These are phyloP conservation scores for Chaitophorus viminalis DNA, from an alignment of 2,888 invertebrate genomes.

Conservation along the genomic window DNA sequence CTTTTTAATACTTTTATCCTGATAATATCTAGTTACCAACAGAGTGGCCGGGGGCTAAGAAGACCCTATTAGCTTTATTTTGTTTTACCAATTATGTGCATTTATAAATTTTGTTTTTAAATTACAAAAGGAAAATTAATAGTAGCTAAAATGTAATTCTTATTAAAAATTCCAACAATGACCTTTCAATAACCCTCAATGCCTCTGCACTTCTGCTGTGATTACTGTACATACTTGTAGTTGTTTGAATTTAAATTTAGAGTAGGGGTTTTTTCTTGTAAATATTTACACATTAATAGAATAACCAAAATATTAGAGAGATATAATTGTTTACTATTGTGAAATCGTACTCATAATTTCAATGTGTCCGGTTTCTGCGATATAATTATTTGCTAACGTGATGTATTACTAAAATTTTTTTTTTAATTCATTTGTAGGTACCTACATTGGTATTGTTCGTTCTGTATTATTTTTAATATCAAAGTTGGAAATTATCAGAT, in stretches of 20 bases:
- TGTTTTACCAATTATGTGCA: not conserved
- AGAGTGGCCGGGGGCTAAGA: too few relatives aligned
- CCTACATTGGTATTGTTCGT: too few relatives aligned
- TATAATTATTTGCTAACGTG: too few relatives aligned
- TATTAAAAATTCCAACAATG: not conserved
- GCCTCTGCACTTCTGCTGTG: not conserved
- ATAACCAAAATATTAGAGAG: not conserved
- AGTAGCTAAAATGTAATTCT: too few relatives aligned
- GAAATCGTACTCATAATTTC: not conserved
- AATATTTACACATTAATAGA: not conserved
- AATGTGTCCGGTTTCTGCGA: not conserved
- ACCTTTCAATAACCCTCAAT: not conserved
- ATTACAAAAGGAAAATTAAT: not conserved
- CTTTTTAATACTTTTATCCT: not conserved
- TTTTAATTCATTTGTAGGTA: too few relatives aligned
- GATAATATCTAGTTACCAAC: not conserved
- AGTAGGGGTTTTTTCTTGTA: not conserved
- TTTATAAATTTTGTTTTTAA: not conserved
- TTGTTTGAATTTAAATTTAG: not conserved
- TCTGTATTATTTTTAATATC: too few relatives aligned
- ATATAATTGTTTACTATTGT: not conserved
- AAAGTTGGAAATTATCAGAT: too few relatives aligned
- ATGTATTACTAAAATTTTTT: too few relatives aligned
- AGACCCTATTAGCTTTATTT: not conserved
- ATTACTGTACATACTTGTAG: not conserved